Evolutionary conservation across 1,140 invertebrate genomes (phyloP), one percentile per base, ranked within the genome.

Genomic region (Leptinotarsa undecemlineata): DNA sequence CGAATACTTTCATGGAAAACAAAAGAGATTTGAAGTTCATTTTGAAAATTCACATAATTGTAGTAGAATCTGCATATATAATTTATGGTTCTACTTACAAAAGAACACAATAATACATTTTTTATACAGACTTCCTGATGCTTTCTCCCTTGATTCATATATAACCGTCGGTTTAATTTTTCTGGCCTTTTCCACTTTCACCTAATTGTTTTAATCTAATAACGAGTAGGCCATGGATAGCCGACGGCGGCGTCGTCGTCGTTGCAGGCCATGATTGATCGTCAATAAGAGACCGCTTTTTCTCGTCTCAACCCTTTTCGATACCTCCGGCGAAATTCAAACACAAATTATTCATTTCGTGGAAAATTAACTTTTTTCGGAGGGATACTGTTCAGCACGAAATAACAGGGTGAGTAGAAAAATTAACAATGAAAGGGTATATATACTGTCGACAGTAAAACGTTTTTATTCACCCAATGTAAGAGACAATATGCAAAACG

Each of bases 331-430:
- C 73, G 15, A 74, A 77, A 79, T 77, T 77, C 77, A 75, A 79
- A 79, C 75, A 75, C 75, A 75, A 80, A 80, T 80, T 80, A 80
- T 80, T 81, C 79, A 79, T 81, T 73, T 76, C 79, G 79, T 76
- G 79, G 78, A 79, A 79, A 81, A 81, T 81, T 78, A 79, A 81
- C 79, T 81, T 81, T 81, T 81, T 81, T 78, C 68, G 61, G 71
- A 62, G 47, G 67, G 72, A 74, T 67, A 75, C 68, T 69, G 73
- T 72, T 61, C 17, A 19, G 73, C 20, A 33, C 60, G 21, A 20
- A 47, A 48, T 48, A 21, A 70, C 48, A 70, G 20, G 51, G 48
- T 51, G 48, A 42, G 19, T 48, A n/a, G 47, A 42, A 17, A 23
- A 23, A 20, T 20, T 70, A n/a, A 17, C 48, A 23, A 11, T 42